Percentiles rank a stretch among this genome's conserved stretches.
Evolutionary conservation across 1,140 invertebrate genomes (phyloP).

Genomic region (Lepidostoma basale): DNA sequence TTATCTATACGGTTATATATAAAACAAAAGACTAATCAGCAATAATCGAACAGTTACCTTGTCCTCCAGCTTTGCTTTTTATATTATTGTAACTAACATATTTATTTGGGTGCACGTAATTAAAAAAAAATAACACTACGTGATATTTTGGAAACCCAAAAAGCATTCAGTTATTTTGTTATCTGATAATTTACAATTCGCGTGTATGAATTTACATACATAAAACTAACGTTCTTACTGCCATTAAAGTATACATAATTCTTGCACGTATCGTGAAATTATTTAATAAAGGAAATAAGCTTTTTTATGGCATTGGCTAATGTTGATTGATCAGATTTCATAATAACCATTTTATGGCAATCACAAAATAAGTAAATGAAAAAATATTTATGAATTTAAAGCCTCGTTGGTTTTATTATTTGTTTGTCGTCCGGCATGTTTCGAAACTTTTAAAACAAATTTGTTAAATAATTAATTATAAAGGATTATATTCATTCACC

Average conservation of each 20-base stretch:
- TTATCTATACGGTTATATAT: no score
- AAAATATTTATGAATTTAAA: neutral
- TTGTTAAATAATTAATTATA: no score
- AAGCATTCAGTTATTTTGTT: neutral
- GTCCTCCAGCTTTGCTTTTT: no score
- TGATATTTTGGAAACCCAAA: neutral
- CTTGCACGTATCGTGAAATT: constrained; percentile 11
- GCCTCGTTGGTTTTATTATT: neutral
- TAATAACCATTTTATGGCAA: neutral
- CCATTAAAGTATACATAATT: neutral
- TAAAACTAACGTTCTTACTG: constrained; percentile 3
- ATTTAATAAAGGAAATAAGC: neutral
- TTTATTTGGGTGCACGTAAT: no score
- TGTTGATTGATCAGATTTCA: constrained; percentile 1
- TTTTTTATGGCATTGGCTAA: neutral
- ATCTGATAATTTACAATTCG: constrained; percentile 14
- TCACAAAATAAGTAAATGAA: neutral
- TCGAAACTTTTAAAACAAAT: no score
- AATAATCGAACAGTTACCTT: no score
- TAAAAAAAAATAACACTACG: no score
- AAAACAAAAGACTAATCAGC: neutral
- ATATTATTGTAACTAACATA: no score
- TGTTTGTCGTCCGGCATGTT: neutral
- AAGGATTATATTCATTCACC: no score
- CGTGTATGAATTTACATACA: constrained; percentile 9